Conservation (phyloP, 1,140 invertebrate species). For the Brachionus calyciflorus region DNA sequence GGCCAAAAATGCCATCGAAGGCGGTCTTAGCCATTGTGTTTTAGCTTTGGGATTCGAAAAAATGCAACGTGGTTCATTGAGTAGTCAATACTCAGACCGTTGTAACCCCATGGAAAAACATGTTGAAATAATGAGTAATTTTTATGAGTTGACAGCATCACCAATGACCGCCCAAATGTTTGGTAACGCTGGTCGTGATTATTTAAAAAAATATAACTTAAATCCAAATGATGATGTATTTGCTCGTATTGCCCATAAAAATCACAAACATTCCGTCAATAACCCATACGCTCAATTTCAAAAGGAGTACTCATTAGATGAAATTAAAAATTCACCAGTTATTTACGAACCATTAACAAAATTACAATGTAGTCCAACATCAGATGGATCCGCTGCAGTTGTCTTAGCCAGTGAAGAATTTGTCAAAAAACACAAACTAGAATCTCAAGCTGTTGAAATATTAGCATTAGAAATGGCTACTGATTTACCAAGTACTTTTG, state of each 20-base stretch:
- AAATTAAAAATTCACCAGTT: conserved; percentile 78
- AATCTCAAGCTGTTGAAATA: conserved; percentile 83
- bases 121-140: conserved; percentile 77
- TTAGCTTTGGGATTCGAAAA: conserved; percentile 95
- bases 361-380: conserved; percentile 87
- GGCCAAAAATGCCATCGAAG: conserved; percentile 83
- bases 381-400: conserved; percentile 87
- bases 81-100: conserved; percentile 76
- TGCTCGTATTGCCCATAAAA: conserved; percentile 95
- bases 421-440: conserved; percentile 75
- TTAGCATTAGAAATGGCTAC: conserved; percentile 88
- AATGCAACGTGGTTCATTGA: conserved; percentile 87
- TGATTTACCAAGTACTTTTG: conserved; percentile 80
- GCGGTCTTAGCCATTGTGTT: conserved; percentile 73
- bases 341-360: conserved; percentile 87
- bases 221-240: conserved; percentile 71
- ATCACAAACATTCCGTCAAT: conserved; percentile 91
- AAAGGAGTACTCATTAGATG: conserved; percentile 80
- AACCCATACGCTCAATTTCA: conserved; percentile 94
- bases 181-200: conserved; percentile 89
- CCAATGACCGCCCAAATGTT: conserved; percentile 92
- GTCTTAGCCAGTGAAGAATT: conserved; percentile 86
- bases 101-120: conserved; percentile 91
- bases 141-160: conserved; percentile 72
- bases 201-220: conserved; percentile 88